Evolutionary conservation across 2,797 vertebrate species (phyloP).

Genomic region (Melanotaenia nigrans): DNA sequence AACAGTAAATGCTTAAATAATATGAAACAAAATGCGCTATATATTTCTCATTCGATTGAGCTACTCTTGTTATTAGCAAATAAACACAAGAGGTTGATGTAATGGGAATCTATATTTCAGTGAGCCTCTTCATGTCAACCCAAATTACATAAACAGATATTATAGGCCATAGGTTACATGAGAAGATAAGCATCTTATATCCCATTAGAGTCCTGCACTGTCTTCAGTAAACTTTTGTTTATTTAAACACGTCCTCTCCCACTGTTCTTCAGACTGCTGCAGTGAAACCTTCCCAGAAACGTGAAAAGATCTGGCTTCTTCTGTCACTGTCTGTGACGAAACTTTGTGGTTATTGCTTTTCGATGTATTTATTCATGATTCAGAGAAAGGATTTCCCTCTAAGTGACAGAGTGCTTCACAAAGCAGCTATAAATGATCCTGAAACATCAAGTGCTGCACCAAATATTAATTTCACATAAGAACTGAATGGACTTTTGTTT

Average conservation of each 20-base stretch:
- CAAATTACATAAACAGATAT: conserved; percentile 26
- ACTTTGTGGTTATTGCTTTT: conserved; percentile 18
- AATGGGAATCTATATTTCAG: background rate
- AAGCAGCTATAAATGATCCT: conserved; percentile 15
- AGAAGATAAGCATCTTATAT: conserved; percentile 24
- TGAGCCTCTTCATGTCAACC: background rate
- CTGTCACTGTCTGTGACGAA: conserved; percentile 5
- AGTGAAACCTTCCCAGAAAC: conserved; percentile 17
- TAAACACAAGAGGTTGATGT: background rate
- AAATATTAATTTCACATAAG: conserved; percentile 23
- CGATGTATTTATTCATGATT: conserved; percentile 26
- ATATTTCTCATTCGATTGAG: background rate
- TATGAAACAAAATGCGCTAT: background rate
- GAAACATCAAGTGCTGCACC: conserved; percentile 15
- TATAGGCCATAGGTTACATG: background rate
- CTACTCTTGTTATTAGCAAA: background rate
- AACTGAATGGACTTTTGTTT: conserved; percentile 50
- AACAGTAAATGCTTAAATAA: background rate
- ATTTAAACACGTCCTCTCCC: conserved; percentile 20
- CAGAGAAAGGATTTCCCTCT: conserved; percentile 9
- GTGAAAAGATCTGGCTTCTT: background rate
- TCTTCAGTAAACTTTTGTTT: conserved; percentile 24
- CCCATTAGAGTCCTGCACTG: conserved; percentile 28
- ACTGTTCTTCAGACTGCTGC: conserved; percentile 15
- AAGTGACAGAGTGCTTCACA: conserved; percentile 14